phyloP scores from a whole-genome alignment of 2,888 invertebrate genomes.

The Lottia scabra region DNA sequence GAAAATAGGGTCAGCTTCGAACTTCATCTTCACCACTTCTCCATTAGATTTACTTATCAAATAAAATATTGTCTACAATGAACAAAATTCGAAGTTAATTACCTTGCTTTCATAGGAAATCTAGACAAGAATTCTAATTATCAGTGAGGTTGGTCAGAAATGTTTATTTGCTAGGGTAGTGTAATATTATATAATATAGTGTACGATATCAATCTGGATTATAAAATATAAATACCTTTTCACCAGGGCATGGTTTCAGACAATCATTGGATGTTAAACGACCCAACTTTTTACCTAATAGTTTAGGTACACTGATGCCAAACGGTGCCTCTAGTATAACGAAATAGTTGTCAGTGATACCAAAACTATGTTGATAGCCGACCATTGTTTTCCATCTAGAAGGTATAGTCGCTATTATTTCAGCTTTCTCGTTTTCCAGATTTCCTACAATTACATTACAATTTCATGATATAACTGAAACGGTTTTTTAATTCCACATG shows the following conservation, averaged over 20 bases:
- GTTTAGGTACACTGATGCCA: conserved; percentile 66
- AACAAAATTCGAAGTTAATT: too few relatives aligned
- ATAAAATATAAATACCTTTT: conserved; percentile 61
- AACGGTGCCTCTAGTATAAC: conserved; percentile 91
- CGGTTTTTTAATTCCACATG: too few relatives aligned
- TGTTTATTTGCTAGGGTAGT: too few relatives aligned
- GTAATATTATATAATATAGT: too few relatives aligned
- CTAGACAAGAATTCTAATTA: too few relatives aligned
- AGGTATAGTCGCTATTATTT: conserved; percentile 38
- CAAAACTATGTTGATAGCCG: conserved; percentile 92
- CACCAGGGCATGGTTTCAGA: conserved; percentile 69
- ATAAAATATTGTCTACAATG: background rate
- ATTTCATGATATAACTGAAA: background rate
- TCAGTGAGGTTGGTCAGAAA: too few relatives aligned
- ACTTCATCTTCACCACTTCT: conserved; percentile 49
- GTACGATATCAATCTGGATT: too few relatives aligned
- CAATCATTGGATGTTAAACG: conserved; percentile 66
- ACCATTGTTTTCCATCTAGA: conserved; percentile 43
- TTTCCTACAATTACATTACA: conserved; percentile 16
- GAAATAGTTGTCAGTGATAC: conserved; percentile 87
- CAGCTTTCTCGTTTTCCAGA: conserved; percentile 27
- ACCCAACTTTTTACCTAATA: conserved; percentile 65
- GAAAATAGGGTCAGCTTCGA: conserved; percentile 70
- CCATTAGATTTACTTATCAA: background rate
- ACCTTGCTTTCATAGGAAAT: too few relatives aligned